phyloP scores from a whole-genome alignment of 2,888 invertebrate genomes.

The Actias luna region DNA sequence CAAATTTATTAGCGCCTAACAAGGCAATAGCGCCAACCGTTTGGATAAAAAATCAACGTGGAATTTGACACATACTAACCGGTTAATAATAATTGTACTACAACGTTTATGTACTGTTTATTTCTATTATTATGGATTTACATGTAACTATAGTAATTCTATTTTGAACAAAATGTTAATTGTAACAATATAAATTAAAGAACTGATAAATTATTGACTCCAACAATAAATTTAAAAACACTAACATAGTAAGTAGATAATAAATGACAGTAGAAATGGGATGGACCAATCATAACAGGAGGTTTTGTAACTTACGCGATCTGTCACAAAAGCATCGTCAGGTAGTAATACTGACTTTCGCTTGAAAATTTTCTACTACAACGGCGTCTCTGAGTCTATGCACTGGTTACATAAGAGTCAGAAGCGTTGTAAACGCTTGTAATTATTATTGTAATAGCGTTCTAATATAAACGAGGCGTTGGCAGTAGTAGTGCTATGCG shows the following conservation, averaged over 20 bases:
- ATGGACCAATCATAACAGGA: constrained; percentile 21
- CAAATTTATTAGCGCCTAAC: constrained; percentile 13
- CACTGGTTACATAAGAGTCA: constrained; percentile 49
- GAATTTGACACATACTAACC: constrained; percentile 10
- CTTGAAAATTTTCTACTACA: constrained; percentile 66
- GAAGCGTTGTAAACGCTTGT: constrained; percentile 60
- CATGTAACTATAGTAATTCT: not conserved
- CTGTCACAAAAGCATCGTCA: constrained; percentile 37
- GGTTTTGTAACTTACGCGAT: constrained; percentile 28
- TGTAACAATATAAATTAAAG: not conserved
- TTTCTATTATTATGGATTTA: not conserved
- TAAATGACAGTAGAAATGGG: too few relatives aligned
- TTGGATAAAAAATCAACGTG: constrained; percentile 6
- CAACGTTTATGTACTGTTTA: not conserved
- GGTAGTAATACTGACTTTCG: constrained; percentile 57
- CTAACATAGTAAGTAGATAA: too few relatives aligned
- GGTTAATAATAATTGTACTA: not conserved
- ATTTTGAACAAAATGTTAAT: not conserved
- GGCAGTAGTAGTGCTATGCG: constrained; percentile 40
- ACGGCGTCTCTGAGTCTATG: constrained; percentile 29
- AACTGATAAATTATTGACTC: not conserved
- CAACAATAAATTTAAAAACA: not conserved
- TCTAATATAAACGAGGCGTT: constrained; percentile 59
- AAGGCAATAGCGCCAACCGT: constrained; percentile 11
- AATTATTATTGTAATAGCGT: constrained; percentile 71